Evolutionary conservation across 1,140 invertebrate species (phyloP).

Genomic region (Heliconius nattereri): DNA sequence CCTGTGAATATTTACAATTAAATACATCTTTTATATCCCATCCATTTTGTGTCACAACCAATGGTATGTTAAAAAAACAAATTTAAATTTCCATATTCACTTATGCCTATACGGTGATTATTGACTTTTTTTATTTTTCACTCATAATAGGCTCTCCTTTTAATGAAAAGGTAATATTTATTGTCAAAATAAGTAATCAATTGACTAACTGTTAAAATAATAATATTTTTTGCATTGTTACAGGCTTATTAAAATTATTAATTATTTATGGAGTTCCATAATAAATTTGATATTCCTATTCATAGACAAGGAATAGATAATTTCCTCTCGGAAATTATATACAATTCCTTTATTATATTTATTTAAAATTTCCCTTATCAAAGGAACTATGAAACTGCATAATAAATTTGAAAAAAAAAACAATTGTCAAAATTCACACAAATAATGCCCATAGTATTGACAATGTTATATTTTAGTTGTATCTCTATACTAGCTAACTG

Average conservation of each 20-base stretch:
- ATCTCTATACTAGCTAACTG: neutral
- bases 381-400: neutral
- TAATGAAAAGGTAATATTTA: neutral
- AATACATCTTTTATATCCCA: neutral
- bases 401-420: neutral
- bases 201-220: slow-evolving; percentile 12
- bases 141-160: neutral
- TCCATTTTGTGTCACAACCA: slow-evolving; percentile 6
- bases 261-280: neutral
- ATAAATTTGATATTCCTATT: neutral
- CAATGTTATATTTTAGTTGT: neutral
- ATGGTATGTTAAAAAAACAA: neutral
- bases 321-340: neutral
- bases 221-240: neutral
- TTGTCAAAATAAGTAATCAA: slow-evolving; percentile 15
- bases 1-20: slow-evolving; percentile 8
- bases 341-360: neutral
- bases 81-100: neutral
- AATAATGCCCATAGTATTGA: neutral
- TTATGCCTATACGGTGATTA: neutral
- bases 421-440: neutral
- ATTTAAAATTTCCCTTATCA: neutral
- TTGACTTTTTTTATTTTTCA: neutral
- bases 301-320: neutral
- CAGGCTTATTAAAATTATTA: neutral